Evolutionary conservation across 2,113 vertebrate species (phyloP).

Genomic region (Barbus barbus): DNA sequence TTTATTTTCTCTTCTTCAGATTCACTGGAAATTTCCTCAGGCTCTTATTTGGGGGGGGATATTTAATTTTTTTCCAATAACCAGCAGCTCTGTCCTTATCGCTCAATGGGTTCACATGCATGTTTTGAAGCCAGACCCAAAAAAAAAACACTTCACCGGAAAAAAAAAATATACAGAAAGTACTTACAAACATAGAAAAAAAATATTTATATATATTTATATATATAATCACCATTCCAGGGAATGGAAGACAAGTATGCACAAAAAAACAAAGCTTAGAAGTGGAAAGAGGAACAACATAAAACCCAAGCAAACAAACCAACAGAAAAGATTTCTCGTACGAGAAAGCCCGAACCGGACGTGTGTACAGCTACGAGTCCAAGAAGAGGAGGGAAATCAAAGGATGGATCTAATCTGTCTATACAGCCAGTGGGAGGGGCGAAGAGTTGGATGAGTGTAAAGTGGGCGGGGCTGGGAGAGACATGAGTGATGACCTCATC

Average conservation of each 20-base stretch:
- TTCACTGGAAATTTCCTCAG: slow-evolving; percentile 59
- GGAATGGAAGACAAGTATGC: slow-evolving; percentile 76
- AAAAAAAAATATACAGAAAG: slow-evolving; percentile 89
- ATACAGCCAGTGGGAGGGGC: slow-evolving; percentile 38
- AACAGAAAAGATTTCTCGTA: slow-evolving; percentile 39
- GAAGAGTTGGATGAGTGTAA: slow-evolving; percentile 20
- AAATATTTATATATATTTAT: slow-evolving; percentile 81
- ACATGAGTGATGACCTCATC: slow-evolving; percentile 68
- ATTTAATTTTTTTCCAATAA: slow-evolving; percentile 50
- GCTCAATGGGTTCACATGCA: slow-evolving; percentile 76
- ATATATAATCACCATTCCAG: slow-evolving; percentile 90
- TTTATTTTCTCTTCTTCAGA: slow-evolving; percentile 58
- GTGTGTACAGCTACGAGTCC: not conserved
- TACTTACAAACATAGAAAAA: slow-evolving; percentile 92
- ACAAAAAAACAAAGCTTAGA: slow-evolving; percentile 56
- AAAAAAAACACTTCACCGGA: slow-evolving; percentile 61
- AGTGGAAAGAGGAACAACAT: slow-evolving; percentile 19
- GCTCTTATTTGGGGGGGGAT: slow-evolving; percentile 12
- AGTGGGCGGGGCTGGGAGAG: slow-evolving; percentile 47
- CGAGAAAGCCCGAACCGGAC: not conserved
- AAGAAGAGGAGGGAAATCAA: not conserved
- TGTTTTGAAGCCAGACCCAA: slow-evolving; percentile 82
- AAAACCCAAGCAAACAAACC: slow-evolving; percentile 44
- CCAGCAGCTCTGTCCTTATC: slow-evolving; percentile 66
- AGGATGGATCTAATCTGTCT: slow-evolving; percentile 32